phyloP scores from a whole-genome alignment of 2,113 vertebrate genomes.

The Sphyrna mokarran region DNA sequence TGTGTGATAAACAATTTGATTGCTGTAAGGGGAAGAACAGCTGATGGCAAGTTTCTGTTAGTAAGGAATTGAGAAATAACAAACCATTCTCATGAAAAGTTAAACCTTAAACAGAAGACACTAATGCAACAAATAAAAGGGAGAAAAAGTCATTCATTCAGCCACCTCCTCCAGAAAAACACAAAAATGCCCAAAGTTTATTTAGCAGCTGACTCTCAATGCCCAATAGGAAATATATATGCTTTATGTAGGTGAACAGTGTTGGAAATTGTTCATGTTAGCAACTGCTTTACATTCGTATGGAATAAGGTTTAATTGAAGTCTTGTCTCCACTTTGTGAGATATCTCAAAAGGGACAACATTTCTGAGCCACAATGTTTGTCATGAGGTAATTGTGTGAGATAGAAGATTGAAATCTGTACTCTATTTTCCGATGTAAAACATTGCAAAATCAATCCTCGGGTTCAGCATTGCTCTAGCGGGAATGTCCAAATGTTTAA shows the following conservation, averaged over 20 bases:
- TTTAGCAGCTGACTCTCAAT: not conserved
- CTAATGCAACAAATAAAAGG: not conserved
- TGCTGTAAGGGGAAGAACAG: not conserved
- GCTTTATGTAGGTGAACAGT: not conserved
- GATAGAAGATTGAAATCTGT: not conserved
- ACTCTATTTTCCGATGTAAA: not conserved
- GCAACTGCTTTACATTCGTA: not conserved
- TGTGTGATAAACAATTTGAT: not conserved
- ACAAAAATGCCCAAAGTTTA: not conserved
- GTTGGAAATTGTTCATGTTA: not conserved
- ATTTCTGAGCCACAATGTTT: not conserved
- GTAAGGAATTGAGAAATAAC: not conserved
- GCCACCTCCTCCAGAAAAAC: not conserved
- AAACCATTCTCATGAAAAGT: not conserved
- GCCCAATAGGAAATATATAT: not conserved
- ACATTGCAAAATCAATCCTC: constrained; percentile 4
- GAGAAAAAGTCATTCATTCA: not conserved
- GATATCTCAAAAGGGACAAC: not conserved
- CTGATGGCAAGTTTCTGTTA: not conserved
- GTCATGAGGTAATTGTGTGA: not conserved
- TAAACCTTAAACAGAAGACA: not conserved
- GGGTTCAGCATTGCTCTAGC: not conserved
- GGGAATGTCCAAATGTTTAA: not conserved
- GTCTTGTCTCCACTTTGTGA: not conserved
- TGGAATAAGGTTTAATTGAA: not conserved